Percentiles rank a stretch among this genome's conserved stretches.
These are phyloP conservation scores for Drosophila demipolita DNA, from an alignment of 2,888 invertebrate genomes.

Conservation along the genomic window DNA sequence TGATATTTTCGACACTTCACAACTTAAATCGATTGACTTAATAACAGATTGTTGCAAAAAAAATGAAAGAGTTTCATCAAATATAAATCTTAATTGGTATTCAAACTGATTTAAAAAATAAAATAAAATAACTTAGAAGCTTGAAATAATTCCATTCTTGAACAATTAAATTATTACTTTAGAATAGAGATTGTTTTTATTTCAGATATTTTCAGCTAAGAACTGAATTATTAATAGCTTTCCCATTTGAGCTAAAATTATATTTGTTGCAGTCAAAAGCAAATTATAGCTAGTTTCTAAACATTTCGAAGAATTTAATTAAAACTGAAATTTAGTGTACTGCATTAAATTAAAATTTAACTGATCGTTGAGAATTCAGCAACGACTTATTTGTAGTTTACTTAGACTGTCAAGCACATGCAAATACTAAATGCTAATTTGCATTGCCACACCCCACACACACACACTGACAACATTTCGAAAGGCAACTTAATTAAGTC, in stretches of 20 bases:
- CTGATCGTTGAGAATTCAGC: constrained; percentile 5
- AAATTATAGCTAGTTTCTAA: background rate
- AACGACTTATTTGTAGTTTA: constrained; percentile 1
- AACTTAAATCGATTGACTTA: background rate
- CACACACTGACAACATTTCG: background rate
- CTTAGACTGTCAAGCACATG: constrained; percentile 26
- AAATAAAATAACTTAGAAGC: no score
- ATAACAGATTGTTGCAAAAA: background rate
- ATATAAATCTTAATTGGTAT: no score
- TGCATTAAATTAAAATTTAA: background rate
- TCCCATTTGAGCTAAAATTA: no score
- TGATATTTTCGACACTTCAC: background rate
- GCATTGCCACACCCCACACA: background rate
- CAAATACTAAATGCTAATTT: constrained; percentile 47
- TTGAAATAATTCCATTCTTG: no score
- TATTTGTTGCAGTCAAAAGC: background rate
- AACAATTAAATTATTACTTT: no score
- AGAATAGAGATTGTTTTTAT: no score
- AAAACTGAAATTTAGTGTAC: background rate
- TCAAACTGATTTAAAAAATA: no score
- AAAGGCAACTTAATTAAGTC: constrained; percentile 58
- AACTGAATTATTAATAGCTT: no score
- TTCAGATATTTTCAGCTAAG: background rate
- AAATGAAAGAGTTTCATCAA: background rate
- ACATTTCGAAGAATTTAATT: background rate